A percentile compares a stretch with the other conserved stretches of the same genome.
These are phyloP conservation scores for Nanorana parkeri DNA, from an alignment of 2,113 vertebrate species.

Conservation along the genomic window DNA sequence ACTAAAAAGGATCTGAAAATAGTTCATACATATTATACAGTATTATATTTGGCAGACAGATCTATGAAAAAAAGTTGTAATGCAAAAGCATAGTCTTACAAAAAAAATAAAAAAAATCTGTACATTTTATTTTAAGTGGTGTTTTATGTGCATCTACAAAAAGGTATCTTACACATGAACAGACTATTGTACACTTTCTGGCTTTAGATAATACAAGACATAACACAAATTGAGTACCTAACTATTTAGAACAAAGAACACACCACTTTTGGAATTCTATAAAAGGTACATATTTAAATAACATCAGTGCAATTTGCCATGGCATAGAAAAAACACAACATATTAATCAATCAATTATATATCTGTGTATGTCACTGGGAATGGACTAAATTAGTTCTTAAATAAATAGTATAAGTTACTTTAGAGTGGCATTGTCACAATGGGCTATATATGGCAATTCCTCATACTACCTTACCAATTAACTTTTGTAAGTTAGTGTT, in stretches of 20 bases:
- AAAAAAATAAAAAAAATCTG: constrained; percentile 44
- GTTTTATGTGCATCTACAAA: constrained; percentile 5
- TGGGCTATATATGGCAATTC: too few species aligned
- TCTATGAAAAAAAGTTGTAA: constrained; percentile 6
- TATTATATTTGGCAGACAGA: constrained; percentile 7
- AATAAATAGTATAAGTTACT: too few species aligned
- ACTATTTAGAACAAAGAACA: neutral
- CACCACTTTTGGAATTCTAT: neutral
- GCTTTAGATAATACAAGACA: neutral
- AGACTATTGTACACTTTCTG: constrained; percentile 11
- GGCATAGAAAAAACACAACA: neutral
- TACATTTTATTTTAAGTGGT: constrained; percentile 27
- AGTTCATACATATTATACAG: neutral
- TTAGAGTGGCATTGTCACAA: too few species aligned
- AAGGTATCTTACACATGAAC: neutral
- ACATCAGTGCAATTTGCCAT: constrained; percentile 32
- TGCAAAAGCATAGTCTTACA: constrained; percentile 45
- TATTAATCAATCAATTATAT: neutral
- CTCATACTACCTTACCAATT: too few species aligned
- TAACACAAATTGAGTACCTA: neutral
- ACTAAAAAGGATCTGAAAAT: neutral
- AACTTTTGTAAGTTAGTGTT: too few species aligned
- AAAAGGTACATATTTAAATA: constrained; percentile 31
- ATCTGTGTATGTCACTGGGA: too few species aligned
- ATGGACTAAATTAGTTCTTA: too few species aligned